A percentile compares a stretch with the other conserved stretches of the same genome.
phyloP scores from a whole-genome alignment of 2,113 vertebrate genomes.

The Probosciger aterrimus region DNA sequence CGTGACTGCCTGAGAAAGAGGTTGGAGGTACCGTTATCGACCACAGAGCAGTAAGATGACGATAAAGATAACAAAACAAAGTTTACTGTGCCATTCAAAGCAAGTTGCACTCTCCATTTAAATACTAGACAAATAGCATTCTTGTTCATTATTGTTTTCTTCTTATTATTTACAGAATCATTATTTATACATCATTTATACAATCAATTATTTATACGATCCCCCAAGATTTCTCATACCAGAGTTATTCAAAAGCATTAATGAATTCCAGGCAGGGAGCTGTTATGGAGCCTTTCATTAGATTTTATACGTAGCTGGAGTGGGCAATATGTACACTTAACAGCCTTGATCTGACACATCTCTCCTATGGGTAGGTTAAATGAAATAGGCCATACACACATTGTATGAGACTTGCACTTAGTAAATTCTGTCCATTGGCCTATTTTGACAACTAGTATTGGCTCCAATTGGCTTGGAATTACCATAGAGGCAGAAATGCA shows the following conservation, averaged over 20 bases:
- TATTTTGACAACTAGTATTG: not conserved
- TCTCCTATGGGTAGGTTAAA: not conserved
- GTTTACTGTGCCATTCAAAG: not conserved
- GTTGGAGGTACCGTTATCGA: not conserved
- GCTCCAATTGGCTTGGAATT: not conserved
- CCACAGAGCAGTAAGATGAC: not conserved
- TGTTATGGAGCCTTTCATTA: not conserved
- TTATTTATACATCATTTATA: not conserved
- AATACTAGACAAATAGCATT: not conserved
- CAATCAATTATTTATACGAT: not conserved
- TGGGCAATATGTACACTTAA: not conserved
- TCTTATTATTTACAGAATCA: not conserved
- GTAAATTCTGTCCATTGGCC: not conserved
- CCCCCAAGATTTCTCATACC: not conserved
- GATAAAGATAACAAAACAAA: conserved; percentile 7
- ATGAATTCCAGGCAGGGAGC: not conserved
- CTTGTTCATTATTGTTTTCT: not conserved
- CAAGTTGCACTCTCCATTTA: not conserved
- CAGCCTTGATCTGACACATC: not conserved
- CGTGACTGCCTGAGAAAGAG: conserved; percentile 70
- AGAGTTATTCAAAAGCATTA: not conserved
- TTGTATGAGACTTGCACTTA: not conserved
- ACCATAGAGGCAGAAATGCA: not conserved
- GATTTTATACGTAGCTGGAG: not conserved
- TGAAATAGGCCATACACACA: rapidly evolving